phyloP scores from a whole-genome alignment of 2,888 invertebrate species.

The Caradrina kadenii region DNA sequence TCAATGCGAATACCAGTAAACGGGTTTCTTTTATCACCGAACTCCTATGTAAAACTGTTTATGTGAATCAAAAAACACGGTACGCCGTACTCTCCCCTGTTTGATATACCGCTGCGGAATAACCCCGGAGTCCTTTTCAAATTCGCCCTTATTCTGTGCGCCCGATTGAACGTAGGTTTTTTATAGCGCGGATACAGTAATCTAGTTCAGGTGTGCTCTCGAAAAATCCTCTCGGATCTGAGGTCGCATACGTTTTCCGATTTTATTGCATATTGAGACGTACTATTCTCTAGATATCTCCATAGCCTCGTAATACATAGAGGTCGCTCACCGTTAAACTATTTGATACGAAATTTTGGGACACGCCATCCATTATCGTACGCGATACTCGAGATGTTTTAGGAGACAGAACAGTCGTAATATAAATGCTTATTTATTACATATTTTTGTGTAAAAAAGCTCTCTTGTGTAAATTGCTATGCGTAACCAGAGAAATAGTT shows the following conservation, averaged over 20 bases:
- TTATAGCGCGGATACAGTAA: slow-evolving; percentile 87
- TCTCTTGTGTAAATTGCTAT: slow-evolving; percentile 3
- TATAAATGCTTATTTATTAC: slow-evolving; percentile 49
- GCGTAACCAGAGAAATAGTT: slow-evolving; percentile 5
- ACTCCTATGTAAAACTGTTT: slow-evolving; percentile 77
- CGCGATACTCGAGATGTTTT: slow-evolving; percentile 40
- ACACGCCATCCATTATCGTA: slow-evolving; percentile 60
- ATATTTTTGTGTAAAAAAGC: slow-evolving; percentile 16
- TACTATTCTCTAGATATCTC: slow-evolving; percentile 84
- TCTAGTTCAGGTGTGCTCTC: slow-evolving; percentile 88
- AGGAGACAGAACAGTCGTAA: slow-evolving; percentile 40
- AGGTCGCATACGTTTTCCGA: slow-evolving; percentile 84
- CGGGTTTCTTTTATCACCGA: slow-evolving; percentile 66
- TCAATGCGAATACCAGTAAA: slow-evolving; percentile 66
- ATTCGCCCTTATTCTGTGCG: slow-evolving; percentile 79
- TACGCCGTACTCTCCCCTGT: slow-evolving; percentile 64
- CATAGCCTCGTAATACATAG: slow-evolving; percentile 75
- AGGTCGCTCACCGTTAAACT: slow-evolving; percentile 76
- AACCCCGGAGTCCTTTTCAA: slow-evolving; percentile 81
- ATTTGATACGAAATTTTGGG: slow-evolving; percentile 73
- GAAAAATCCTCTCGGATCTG: slow-evolving; percentile 84
- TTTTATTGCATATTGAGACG: slow-evolving; percentile 90
- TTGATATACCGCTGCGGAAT: slow-evolving; percentile 78
- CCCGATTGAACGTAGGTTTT: slow-evolving; percentile 84
- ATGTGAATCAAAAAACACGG: slow-evolving; percentile 79